Percentiles rank a stretch among this genome's conserved stretches.
Conservation (phyloP, 2,888 invertebrate species). For the Acleris sparsana region DNA sequence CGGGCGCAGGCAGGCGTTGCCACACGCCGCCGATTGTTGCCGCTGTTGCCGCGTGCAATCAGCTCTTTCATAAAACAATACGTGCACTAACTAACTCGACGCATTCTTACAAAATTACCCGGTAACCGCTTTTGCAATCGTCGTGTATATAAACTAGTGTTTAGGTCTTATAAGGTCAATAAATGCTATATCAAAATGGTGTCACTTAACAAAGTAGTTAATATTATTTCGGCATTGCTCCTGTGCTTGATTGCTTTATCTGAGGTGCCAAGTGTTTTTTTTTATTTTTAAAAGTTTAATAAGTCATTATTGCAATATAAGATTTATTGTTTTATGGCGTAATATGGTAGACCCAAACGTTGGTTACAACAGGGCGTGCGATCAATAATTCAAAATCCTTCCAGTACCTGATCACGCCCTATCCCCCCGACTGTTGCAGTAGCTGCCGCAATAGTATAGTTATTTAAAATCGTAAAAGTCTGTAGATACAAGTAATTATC, state of each 20-base stretch:
- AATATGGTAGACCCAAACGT: no score
- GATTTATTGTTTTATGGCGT: no score
- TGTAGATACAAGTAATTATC: no score
- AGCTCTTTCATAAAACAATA: constrained; percentile 42
- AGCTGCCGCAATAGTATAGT: no score
- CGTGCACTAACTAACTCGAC: constrained; percentile 55
- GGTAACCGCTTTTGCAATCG: constrained; percentile 66
- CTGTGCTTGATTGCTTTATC: constrained; percentile 6
- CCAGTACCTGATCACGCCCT: no score
- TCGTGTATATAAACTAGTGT: constrained; percentile 61
- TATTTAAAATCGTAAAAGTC: no score
- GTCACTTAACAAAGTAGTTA: constrained; percentile 43
- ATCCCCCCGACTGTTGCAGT: no score
- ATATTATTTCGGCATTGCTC: constrained; percentile 37
- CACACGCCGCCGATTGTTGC: constrained; percentile 54
- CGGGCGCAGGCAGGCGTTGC: no score
- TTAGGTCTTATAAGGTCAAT: constrained; percentile 48
- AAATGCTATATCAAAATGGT: constrained; percentile 57
- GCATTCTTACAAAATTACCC: constrained; percentile 53
- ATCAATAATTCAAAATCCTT: no score
- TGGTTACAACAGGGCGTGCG: no score
- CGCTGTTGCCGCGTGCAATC: constrained; percentile 33
- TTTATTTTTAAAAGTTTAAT: background rate
- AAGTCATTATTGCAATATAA: no score
- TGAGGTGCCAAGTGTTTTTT: constrained; percentile 13